Evolutionary conservation across 2,113 vertebrate species (phyloP).

Genomic region (Hemichromis elongatus): DNA sequence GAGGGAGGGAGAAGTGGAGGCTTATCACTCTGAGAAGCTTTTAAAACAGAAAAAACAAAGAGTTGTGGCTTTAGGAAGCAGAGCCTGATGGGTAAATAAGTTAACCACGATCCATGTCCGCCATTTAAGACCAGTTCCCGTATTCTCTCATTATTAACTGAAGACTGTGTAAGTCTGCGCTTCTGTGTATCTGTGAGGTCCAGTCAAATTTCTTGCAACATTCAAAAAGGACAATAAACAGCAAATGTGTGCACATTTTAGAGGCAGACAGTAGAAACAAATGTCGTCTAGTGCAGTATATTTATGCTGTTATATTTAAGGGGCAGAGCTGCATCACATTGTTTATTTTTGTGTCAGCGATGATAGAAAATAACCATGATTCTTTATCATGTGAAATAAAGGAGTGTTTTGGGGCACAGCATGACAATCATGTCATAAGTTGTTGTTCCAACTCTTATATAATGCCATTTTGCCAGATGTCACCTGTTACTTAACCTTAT

Average conservation of each 20-base stretch:
- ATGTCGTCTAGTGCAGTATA: background rate
- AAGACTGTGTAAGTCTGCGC: background rate
- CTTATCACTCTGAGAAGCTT: slow-evolving; percentile 67
- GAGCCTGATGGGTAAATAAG: slow-evolving; percentile 67
- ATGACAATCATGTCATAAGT: background rate
- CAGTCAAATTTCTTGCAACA: background rate
- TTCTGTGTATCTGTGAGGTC: slow-evolving; percentile 13
- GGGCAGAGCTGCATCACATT: background rate
- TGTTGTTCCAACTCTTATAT: background rate
- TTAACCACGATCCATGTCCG: slow-evolving; percentile 62
- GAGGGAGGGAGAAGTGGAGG: slow-evolving; percentile 55
- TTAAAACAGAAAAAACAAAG: slow-evolving; percentile 36
- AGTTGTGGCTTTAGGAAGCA: slow-evolving; percentile 46
- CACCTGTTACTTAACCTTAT: background rate
- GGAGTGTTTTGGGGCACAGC: background rate
- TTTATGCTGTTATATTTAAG: background rate
- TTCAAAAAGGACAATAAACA: background rate
- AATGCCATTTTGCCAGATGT: background rate
- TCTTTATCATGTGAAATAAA: background rate
- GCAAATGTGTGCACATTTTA: background rate
- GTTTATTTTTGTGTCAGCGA: background rate
- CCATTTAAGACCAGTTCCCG: slow-evolving; percentile 64
- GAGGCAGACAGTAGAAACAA: background rate
- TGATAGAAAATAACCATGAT: background rate
- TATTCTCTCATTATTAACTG: slow-evolving; percentile 42